Evolutionary conservation across 2,888 invertebrate species (phyloP).

Genomic region (Thyatira batis): DNA sequence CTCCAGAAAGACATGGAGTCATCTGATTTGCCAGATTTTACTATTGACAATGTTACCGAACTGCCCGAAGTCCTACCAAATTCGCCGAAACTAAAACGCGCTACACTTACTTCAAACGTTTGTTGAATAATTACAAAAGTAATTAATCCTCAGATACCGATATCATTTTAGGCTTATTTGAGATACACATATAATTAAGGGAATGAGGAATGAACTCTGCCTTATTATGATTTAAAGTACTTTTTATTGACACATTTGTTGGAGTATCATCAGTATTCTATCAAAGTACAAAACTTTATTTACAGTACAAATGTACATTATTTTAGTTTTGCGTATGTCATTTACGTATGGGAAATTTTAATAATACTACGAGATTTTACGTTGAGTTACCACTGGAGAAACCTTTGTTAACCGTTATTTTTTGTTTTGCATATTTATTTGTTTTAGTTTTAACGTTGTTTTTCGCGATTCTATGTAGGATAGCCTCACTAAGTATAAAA

Average conservation of each 20-base stretch:
- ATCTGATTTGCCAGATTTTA: slow-evolving; percentile 84
- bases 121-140: neutral
- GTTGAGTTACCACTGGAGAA: neutral
- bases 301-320: slow-evolving; percentile 38
- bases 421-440: neutral
- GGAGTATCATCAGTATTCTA: slow-evolving; percentile 37
- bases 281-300: slow-evolving; percentile 34
- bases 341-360: slow-evolving; percentile 12
- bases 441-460: neutral
- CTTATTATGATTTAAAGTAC: neutral
- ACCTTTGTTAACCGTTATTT: neutral
- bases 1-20: slow-evolving; percentile 76
- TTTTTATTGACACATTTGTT: slow-evolving; percentile 9
- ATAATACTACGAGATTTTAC: neutral
- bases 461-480: neutral
- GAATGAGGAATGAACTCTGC: neutral
- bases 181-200: neutral
- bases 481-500: slow-evolving; percentile 2
- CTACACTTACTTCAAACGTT: slow-evolving; percentile 37
- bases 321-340: slow-evolving; percentile 22
- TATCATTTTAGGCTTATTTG: neutral
- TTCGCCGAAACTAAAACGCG: slow-evolving; percentile 69
- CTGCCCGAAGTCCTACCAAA: slow-evolving; percentile 83
- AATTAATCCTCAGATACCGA: too few relatives aligned
- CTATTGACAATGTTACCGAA: slow-evolving; percentile 85